Evolutionary conservation across 1,140 invertebrate species (phyloP).

Genomic region (Maniola jurtina): DNA sequence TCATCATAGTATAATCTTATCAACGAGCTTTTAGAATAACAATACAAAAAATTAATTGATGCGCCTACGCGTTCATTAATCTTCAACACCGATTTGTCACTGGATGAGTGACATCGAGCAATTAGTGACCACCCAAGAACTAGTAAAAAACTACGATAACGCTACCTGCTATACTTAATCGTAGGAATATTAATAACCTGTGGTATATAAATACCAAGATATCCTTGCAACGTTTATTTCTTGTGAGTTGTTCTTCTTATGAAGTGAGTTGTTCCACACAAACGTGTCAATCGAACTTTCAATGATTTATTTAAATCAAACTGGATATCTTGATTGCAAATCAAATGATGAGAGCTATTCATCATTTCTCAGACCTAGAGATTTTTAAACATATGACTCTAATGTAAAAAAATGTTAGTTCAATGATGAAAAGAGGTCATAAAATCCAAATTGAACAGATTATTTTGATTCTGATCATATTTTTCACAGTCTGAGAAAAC

Average conservation of each 20-base stretch:
- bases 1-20: neutral
- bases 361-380: neutral
- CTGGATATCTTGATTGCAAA: too few relatives aligned
- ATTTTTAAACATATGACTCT: neutral
- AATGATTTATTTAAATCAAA: too few relatives aligned
- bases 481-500: too few relatives aligned
- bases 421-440: too few relatives aligned
- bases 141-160: constrained; percentile 17
- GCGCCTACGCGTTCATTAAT: constrained; percentile 7
- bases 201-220: neutral
- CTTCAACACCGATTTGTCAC: constrained; percentile 9
- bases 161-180: constrained; percentile 12
- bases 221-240: neutral
- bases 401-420: neutral
- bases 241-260: too few relatives aligned
- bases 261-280: too few relatives aligned
- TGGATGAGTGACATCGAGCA: constrained; percentile 20
- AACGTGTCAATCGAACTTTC: too few relatives aligned
- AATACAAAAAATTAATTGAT: constrained; percentile 16
- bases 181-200: constrained; percentile 5
- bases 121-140: constrained; percentile 25
- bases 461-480: too few relatives aligned
- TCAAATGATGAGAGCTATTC: too few relatives aligned
- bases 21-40: neutral
- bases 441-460: too few relatives aligned